Base-by-base conservation (phyloP, 1,140 invertebrate species). In the Eurytemora carolleeae region DNA sequence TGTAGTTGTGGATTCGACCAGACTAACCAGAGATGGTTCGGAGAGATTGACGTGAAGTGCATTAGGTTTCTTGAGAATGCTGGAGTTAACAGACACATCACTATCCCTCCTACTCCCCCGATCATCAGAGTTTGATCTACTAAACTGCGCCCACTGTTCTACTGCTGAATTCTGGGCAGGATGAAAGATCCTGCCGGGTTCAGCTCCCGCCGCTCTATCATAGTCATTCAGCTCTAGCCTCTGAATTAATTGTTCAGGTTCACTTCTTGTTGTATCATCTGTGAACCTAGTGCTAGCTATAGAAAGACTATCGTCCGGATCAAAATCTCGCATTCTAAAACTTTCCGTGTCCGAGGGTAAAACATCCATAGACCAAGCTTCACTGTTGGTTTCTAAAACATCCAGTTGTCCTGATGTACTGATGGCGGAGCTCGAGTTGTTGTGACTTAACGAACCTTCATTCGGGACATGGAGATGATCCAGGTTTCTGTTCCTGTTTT, bases 331-430 rank as follows among this genome's bases (percentile, higher is more conserved):
- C 63, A 94, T 76, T 55, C 89, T 77, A 53, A 75, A 74, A 1
- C 72, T 71, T 71, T 96, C 92, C 2, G 87, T 92, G 71, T 97
- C 92, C 20, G 88, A 94, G 1, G 89, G 87, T 54, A 95, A 74
- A 24, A 95, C 93, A 75, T 97, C 92, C 18, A 90, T 95, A 67
- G 89, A 94, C 93, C 93, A 98, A 0, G 90, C 91, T 75, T 96
- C 92, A 66, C 87, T 91, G 0, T 86, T 86, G 22, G 89, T 92
- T 74, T 94, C 89, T 17, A 84, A 87, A 15, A 84, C 79, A 70
- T 93, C 88, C 57, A 56, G 58, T 21, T 23, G 53, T 25, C 24
- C 22, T 26, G 24, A 24, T n/a, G 59, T 56, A 26, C 19, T 24
- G 55, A 17, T 44, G 31, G 7, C 31, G n/a, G 7, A 7, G 31